A percentile compares a stretch with the other conserved stretches of the same genome.
These are phyloP conservation scores for Otolemur crassicaudatus DNA, from an alignment of 2,797 vertebrate species.

Conservation along the genomic window DNA sequence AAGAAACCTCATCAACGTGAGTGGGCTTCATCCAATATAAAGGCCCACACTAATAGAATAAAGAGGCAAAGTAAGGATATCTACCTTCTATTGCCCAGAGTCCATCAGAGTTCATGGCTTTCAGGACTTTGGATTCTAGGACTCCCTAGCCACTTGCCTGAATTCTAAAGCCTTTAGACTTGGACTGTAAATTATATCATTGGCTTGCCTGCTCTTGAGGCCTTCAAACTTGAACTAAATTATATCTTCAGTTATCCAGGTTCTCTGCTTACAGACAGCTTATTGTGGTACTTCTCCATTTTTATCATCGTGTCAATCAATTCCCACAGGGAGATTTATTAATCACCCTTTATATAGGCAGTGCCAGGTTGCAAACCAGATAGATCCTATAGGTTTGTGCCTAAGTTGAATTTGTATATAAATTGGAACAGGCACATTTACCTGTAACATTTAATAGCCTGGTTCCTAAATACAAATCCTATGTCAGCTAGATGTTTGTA, in stretches of 20 bases:
- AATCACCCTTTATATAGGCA: not conserved
- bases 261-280: not conserved
- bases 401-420: too few species aligned
- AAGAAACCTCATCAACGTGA: not conserved
- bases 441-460: too few species aligned
- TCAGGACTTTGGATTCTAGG: not conserved
- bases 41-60: not conserved
- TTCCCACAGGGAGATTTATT: too few species aligned
- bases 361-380: too few species aligned
- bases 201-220: not conserved
- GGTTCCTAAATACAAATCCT: too few species aligned
- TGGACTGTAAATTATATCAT: not conserved
- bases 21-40: not conserved
- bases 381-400: too few species aligned
- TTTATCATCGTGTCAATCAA: not conserved
- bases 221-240: not conserved
- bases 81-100: not conserved
- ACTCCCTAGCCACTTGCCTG: not conserved
- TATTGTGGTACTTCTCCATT: not conserved
- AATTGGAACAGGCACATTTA: too few species aligned
- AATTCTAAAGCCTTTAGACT: not conserved
- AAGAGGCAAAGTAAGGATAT: not conserved
- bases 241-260: not conserved
- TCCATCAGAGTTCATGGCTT: not conserved
- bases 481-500: too few species aligned